Evolutionary conservation across 2,113 vertebrate genomes (phyloP).

Genomic region (Tachysurus vachellii): DNA sequence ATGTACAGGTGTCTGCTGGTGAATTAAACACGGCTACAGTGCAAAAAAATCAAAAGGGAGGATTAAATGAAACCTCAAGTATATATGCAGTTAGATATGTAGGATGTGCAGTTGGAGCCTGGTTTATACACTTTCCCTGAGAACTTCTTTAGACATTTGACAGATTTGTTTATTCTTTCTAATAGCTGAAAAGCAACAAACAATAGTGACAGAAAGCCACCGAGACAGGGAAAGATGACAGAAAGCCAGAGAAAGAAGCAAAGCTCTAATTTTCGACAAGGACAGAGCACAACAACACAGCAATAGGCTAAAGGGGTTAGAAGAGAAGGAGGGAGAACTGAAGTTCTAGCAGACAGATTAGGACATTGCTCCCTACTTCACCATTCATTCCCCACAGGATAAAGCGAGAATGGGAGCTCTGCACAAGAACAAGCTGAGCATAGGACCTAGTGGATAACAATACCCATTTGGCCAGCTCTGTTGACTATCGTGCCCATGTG

Average conservation of each 20-base stretch:
- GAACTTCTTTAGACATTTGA: conserved; percentile 22
- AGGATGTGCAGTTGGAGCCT: conserved; percentile 7
- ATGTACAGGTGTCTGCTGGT: conserved; percentile 33
- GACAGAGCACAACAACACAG: conserved; percentile 45
- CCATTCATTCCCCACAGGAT: conserved; percentile 64
- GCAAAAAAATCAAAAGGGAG: conserved; percentile 14
- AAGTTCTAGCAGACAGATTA: conserved; percentile 23
- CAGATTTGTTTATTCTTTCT: conserved; percentile 35
- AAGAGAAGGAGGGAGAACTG: conserved; percentile 6
- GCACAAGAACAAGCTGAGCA: conserved; percentile 63
- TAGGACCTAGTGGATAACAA: conserved; percentile 68
- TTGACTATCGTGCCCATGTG: conserved; percentile 72
- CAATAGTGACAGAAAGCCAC: conserved; percentile 30
- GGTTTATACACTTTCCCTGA: conserved; percentile 45
- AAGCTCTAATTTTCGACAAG: conserved; percentile 37
- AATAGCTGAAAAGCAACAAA: conserved; percentile 28
- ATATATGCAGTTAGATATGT: conserved; percentile 7
- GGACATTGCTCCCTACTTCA: conserved; percentile 20
- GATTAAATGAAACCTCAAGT: conserved; percentile 11
- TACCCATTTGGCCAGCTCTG: conserved; percentile 67
- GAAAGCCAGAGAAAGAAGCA: conserved; percentile 30
- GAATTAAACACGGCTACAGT: conserved; percentile 31
- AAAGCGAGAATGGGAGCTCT: conserved; percentile 60
- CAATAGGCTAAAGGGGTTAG: conserved; percentile 28
- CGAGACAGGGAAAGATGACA: conserved; percentile 12